Base-by-base conservation (phyloP, 2,888 invertebrate genomes). In the Ochlodes sylvanus region DNA sequence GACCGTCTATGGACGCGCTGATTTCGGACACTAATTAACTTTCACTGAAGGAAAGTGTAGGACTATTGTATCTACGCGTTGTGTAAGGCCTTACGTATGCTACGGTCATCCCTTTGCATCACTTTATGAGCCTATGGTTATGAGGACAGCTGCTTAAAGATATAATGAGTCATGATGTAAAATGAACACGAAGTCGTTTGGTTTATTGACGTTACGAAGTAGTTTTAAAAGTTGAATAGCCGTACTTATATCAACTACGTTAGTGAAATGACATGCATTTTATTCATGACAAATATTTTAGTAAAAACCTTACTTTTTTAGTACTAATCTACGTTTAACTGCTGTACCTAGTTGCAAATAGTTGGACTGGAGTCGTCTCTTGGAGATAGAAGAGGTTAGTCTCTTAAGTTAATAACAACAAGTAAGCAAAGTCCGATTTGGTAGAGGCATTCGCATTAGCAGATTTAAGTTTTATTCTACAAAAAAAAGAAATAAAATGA, bases 41-140 rank as follows among this genome's bases (percentile, higher is more conserved):
- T 90, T 91, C 90, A 79, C 89, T 78, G 54, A 69, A 76, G 78
- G 62, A 62, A 83, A 85, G 82, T 80, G 79, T 73, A 72, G 76
- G 71, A 73, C 70, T 63, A 72, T 76, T 2, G 2, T 75, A 71
- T 65, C 76, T 74, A 70, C 55, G 44, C 54, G 70, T 74, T 74
- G 71, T 71, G 72, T 71, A 74, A 73, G 19, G 12, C 56, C n/a
- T 68, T 63, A 58, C 32, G 57, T 58, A 63, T 57, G 62, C 63
- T 17, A 42, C 38, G 63, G 47, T 19, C 63, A 63, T 52, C 63
- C 62, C 56, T 57, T 61, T 67, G 44, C 47, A 17, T 67, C 61
- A 67, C 52, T 12, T 47, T 66, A 67, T 12, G 38, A 38, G 38
- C 27, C 27, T 27, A 5, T 38, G 9, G 1, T 12, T 7, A 38